Evolutionary conservation across 2,888 invertebrate genomes (phyloP), one percentile per base, ranked within the genome.

Genomic region (Netelia melanura): DNA sequence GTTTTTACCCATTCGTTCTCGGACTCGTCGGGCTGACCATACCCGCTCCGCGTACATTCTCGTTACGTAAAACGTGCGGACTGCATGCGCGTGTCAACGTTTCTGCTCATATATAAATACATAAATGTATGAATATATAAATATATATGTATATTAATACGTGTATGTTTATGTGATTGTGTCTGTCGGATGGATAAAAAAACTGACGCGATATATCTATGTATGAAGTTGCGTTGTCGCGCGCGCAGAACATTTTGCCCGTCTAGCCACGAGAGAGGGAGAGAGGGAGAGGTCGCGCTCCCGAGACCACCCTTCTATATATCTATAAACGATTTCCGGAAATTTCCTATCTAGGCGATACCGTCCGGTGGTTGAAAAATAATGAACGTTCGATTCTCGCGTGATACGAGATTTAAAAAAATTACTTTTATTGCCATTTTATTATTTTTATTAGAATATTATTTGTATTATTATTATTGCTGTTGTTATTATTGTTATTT

Each of bases 321-420:
- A 70, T 71, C 56, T 58, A 54, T 56, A 58, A 38, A 58, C 56
- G 30, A 56, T 56, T 79, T 44, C 25, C 71, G 64, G 71, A 79
- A 71, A 71, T 65, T 3, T 79, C 48, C 72, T 79, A 71, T 72
- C 54, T 17, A 14, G 14, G 44, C 21, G 23, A 48, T 48, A 48
- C 3, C 8, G 43, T 17, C 17, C 65, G 43, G 6, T 38, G 38
- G 38, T 38, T 38, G 38, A 38, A 38, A 38, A 38, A 38, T 38
- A 38, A 38, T 6, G 38, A 38, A 38, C 38, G 38, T 8, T 38
- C 38, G 38, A 38, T 38, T 5, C 38, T 38, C 8, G 38, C 38
- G 6, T 1, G 38, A 38, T 38, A 38, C 8, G 38, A 38, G 38
- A 38, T 38, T 38, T 38, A 8, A 6, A 38, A 38, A 38, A 5